Evolutionary conservation across 1,140 invertebrate genomes (phyloP).

Genomic region (Bactericera cockerelli): DNA sequence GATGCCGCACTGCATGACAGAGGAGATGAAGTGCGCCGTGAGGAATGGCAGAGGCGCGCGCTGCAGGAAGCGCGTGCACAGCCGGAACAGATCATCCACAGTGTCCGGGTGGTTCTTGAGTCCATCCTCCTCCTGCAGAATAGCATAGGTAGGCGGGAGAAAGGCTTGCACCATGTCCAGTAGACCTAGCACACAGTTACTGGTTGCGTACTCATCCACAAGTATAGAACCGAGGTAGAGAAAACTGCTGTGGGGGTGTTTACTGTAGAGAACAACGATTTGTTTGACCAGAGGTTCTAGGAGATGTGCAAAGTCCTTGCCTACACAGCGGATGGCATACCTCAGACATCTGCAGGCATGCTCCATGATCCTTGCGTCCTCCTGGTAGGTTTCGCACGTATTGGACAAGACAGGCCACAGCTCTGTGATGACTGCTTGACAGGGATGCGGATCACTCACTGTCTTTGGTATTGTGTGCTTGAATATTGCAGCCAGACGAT

Average conservation of each 20-base stretch:
- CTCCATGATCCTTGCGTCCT: slow-evolving; percentile 79
- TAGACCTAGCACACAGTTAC: slow-evolving; percentile 53
- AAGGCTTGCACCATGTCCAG: slow-evolving; percentile 77
- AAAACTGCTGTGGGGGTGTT: slow-evolving; percentile 81
- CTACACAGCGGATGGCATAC: slow-evolving; percentile 74
- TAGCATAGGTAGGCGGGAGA: slow-evolving; percentile 63
- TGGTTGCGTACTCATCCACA: slow-evolving; percentile 80
- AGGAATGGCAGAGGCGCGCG: slow-evolving; percentile 66
- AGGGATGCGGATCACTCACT: slow-evolving; percentile 55
- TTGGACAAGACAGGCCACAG: slow-evolving; percentile 76
- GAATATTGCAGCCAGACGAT: slow-evolving; percentile 80
- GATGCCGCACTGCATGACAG: slow-evolving; percentile 67
- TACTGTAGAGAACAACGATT: slow-evolving; percentile 67
- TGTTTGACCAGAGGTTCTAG: slow-evolving; percentile 66
- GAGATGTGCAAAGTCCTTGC: slow-evolving; percentile 56
- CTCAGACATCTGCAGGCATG: slow-evolving; percentile 75
- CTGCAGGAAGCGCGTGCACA: slow-evolving; percentile 75
- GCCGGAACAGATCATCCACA: slow-evolving; percentile 88
- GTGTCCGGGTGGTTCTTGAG: slow-evolving; percentile 89
- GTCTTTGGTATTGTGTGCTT: slow-evolving; percentile 52
- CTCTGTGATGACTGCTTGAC: slow-evolving; percentile 60
- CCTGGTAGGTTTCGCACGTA: slow-evolving; percentile 57
- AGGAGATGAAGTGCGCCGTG: slow-evolving; percentile 47
- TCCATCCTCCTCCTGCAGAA: slow-evolving; percentile 58
- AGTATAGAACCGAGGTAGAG: slow-evolving; percentile 88